phyloP scores from a whole-genome alignment of 2,888 invertebrate species.

The Cacoxenus indagator region DNA sequence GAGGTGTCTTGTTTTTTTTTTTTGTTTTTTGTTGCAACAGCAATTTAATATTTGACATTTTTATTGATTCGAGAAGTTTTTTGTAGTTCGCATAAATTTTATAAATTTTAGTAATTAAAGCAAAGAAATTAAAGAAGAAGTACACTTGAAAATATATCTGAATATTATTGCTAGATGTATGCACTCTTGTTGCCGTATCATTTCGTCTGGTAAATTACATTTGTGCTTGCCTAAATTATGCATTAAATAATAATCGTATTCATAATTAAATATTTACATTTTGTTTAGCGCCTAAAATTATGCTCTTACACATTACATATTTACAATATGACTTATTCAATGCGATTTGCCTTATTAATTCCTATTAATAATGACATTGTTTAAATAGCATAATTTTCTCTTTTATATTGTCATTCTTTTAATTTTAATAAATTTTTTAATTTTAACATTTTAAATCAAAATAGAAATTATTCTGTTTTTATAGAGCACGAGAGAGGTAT shows the following conservation, averaged over 20 bases:
- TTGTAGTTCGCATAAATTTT: constrained; percentile 18
- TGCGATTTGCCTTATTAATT: constrained; percentile 7
- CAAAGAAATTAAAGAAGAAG: constrained; percentile 11
- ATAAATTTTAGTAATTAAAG: neutral
- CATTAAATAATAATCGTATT: constrained; percentile 16
- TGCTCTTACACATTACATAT: constrained; percentile 8
- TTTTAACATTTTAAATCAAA: constrained; percentile 14
- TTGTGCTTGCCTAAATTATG: constrained; percentile 34
- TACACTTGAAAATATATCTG: neutral
- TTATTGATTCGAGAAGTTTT: constrained; percentile 30
- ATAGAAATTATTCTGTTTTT: constrained; percentile 33
- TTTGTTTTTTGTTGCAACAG: neutral
- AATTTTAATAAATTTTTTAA: constrained; percentile 32
- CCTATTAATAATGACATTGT: constrained; percentile 16
- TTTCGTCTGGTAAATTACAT: constrained; percentile 3
- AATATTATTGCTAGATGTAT: neutral
- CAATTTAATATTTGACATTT: constrained; percentile 11
- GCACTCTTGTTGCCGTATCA: neutral
- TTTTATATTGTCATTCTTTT: constrained; percentile 38
- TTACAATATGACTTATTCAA: constrained; percentile 12
- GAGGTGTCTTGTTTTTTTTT: neutral
- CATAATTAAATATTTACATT: constrained; percentile 13
- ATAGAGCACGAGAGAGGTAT: constrained; percentile 3
- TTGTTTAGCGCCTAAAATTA: neutral
- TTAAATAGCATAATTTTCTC: constrained; percentile 28